phyloP scores from a whole-genome alignment of 2,888 invertebrate genomes.

The Glyphotaelius pellucidus region DNA sequence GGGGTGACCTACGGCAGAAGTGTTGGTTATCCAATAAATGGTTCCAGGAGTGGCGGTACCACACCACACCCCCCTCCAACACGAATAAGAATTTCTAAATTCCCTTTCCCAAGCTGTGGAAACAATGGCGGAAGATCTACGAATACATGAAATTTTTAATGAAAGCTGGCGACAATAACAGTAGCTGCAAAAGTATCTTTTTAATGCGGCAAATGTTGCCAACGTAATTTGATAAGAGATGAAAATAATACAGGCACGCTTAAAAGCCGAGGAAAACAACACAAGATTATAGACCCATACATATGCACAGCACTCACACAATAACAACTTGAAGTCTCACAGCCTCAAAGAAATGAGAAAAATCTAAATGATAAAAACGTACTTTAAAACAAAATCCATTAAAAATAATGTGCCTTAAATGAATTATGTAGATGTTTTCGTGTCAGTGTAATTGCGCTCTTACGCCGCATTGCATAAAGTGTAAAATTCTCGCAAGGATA shows the following conservation, averaged over 20 bases:
- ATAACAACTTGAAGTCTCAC: neutral
- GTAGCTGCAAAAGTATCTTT: neutral
- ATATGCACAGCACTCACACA: conserved; percentile 22
- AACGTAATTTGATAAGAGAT: conserved; percentile 45
- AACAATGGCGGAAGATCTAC: neutral
- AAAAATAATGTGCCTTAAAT: neutral
- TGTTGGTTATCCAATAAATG: too few species aligned
- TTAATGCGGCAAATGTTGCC: conserved; percentile 54
- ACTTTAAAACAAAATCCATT: neutral
- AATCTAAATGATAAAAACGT: conserved; percentile 65
- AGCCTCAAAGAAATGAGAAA: conserved; percentile 52
- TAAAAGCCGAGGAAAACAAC: neutral
- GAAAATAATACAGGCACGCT: conserved; percentile 1
- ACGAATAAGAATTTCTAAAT: neutral
- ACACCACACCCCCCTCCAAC: neutral
- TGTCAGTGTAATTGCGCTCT: neutral
- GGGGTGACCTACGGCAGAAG: too few species aligned
- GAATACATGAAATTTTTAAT: conserved; percentile 12
- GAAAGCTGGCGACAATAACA: neutral
- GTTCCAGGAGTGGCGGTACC: too few species aligned
- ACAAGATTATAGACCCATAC: neutral
- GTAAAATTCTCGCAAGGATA: neutral
- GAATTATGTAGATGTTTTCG: conserved; percentile 1
- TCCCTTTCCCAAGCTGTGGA: neutral
- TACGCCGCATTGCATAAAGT: conserved; percentile 8